phyloP scores from a whole-genome alignment of 2,113 vertebrate genomes.

The Collichthys lucidus region DNA sequence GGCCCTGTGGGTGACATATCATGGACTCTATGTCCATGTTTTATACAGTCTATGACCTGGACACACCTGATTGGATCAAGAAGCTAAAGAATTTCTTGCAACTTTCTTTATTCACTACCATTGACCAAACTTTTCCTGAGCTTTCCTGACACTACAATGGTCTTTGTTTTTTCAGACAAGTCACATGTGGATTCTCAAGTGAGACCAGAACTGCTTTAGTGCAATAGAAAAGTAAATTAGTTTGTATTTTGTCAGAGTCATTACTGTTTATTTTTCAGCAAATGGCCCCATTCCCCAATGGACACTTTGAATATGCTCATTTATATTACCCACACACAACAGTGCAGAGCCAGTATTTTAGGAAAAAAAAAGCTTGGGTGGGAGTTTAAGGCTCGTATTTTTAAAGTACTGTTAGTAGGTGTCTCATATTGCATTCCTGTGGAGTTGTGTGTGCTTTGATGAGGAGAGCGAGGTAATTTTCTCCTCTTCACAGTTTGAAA shows the following conservation, averaged over 20 bases:
- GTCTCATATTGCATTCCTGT: slow-evolving; percentile 9
- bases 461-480: slow-evolving; percentile 22
- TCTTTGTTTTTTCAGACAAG: too few species aligned
- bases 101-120: not conserved
- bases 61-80: not conserved
- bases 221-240: not conserved
- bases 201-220: not conserved
- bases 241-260: not conserved
- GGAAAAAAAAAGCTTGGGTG: not conserved
- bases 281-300: not conserved
- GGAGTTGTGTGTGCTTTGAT: not conserved
- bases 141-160: not conserved
- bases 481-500: slow-evolving; percentile 4
- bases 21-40: too few species aligned
- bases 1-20: too few species aligned
- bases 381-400: not conserved
- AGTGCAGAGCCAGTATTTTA: not conserved
- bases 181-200: not conserved
- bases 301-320: not conserved
- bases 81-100: not conserved
- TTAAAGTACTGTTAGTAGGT: slow-evolving; percentile 3
- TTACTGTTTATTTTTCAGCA: not conserved
- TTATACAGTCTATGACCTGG: too few species aligned
- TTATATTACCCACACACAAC: slow-evolving; percentile 3
- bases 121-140: not conserved